A percentile compares a stretch with the other conserved stretches of the same genome.
Evolutionary conservation across 1,140 invertebrate species (phyloP).

Genomic region (Portunus trituberculatus): DNA sequence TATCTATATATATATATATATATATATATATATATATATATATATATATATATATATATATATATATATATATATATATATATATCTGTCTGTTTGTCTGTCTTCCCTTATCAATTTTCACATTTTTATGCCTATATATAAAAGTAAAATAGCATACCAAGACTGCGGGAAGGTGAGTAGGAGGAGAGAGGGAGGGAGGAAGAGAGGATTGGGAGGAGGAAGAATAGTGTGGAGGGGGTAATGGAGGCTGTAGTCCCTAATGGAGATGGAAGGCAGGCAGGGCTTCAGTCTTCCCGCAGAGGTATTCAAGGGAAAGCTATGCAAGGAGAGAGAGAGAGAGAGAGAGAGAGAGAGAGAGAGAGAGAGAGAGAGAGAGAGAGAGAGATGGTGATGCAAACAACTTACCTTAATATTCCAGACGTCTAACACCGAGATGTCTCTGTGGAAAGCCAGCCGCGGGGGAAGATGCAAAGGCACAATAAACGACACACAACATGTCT

Average conservation of each 20-base stretch:
- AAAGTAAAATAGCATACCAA: background rate
- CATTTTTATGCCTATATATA: background rate
- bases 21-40: no score
- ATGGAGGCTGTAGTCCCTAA: background rate
- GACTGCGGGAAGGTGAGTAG: background rate
- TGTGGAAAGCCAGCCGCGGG: no score
- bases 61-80: no score
- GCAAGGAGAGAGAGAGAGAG: background rate
- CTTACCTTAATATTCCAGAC: background rate
- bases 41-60: no score
- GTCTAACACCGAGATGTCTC: no score
- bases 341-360: background rate
- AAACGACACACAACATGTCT: no score
- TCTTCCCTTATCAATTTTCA: background rate
- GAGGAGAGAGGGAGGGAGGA: background rate
- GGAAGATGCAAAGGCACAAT: no score
- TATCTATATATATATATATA: no score
- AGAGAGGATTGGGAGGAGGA: background rate
- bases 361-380: conserved; percentile 7
- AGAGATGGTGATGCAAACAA: background rate
- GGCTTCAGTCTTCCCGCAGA: background rate
- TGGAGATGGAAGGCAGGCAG: conserved; percentile 16
- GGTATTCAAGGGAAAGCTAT: conserved; percentile 14
- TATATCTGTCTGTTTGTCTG: background rate
- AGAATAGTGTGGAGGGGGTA: background rate